Base-by-base conservation (phyloP, 2,797 vertebrate genomes). In the Ammospiza maritima region DNA sequence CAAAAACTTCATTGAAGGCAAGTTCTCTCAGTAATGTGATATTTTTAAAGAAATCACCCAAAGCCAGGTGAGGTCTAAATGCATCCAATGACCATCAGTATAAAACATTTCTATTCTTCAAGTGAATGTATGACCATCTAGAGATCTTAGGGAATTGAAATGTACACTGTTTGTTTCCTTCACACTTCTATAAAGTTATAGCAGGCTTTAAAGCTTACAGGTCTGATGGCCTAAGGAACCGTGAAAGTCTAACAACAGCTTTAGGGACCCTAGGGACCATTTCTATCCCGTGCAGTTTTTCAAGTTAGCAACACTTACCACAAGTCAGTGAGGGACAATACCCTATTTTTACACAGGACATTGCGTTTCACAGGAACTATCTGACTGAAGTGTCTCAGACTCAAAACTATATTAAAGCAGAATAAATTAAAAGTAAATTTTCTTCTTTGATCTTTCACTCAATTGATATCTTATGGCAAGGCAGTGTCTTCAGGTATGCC, bases 1-100 rank as follows among this genome's bases (percentile, higher is more conserved):
- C 89, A 96, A 85, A 96, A 96, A 91, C 74, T 74, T 93, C 89
- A 94, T 88, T 95, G 95, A 94, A 90, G 72, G 65, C 85, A 90
- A 94, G 91, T 90, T 95, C 93, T 94, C 44, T 73, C 54, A 96
- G 91, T 94, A 93, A 94, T 82, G 72, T 83, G 90, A 93, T 95
- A 96, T 94, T 92, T 93, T 92, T 50, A 70, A 89, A 93, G 93
- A 84, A 93, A 95, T 93, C 84, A 92, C 73, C 80, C 69, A 85
- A 74, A 85, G 64, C 80, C 89, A 96, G 91, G 91, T 97, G 91
- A 94, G 26, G 45, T 83, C 58, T 86, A 74, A 85, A 89, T 73
- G 40, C 62, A 93, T 61, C 78, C 85, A 79, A 4, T 85, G 81
- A 64, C 86, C 91, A 91, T 30, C 30, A 76, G 16, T 73, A 64